Base-by-base conservation (phyloP, 2,797 vertebrate genomes). In the Tinamus major region DNA sequence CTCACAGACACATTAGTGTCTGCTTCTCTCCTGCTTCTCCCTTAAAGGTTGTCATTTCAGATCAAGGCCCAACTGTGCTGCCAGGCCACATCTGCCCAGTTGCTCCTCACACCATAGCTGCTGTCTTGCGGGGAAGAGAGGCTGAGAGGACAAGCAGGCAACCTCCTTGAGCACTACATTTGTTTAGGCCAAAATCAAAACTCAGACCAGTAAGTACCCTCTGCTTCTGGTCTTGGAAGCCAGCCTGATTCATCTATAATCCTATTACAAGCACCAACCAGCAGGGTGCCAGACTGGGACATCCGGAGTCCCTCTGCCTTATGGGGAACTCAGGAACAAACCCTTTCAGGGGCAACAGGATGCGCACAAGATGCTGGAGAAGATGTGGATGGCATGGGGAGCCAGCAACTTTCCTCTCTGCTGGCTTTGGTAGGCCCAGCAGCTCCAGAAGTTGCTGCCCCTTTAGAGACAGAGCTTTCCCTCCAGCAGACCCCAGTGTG, bases 181-280 rank as follows among this genome's bases (percentile, higher is more conserved):
- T 9, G 79, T 23, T 59, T 37, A 69, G 81, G 76, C 16, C 59
- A 27, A 90, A 88, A n/a, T 44, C 76, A 82, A 59, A 90, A 53
- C 14, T 70, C 78, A 64, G 41, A 42, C 0, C 0, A 63, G 46
- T 20, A 55, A 81, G 74, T 19, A 35, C 18, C 41, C 42, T 41
- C 20, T 78, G 42, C 20, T 86, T 23, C 44, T 33, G 29, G 23
- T 29, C 27, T 78, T 78, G n/a, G 55, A 91, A 85, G 31, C 24
- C 44, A 64, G 29, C 7, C 9, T 8, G 17, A 23, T 72, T 59
- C 35, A 6, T 41, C 18, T 39, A 27, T 15, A 27, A 63, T 65
- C 49, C 39, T 48, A 31, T 42, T 33, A 26, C 13, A 61, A 59
- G 41, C 3, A 5, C 20, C 39, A 78, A 42, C 5, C 9, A 11